Evolutionary conservation across 2,113 vertebrate species (phyloP), one percentile per base, ranked within the genome.

Genomic region (Actenoides lindsayi): DNA sequence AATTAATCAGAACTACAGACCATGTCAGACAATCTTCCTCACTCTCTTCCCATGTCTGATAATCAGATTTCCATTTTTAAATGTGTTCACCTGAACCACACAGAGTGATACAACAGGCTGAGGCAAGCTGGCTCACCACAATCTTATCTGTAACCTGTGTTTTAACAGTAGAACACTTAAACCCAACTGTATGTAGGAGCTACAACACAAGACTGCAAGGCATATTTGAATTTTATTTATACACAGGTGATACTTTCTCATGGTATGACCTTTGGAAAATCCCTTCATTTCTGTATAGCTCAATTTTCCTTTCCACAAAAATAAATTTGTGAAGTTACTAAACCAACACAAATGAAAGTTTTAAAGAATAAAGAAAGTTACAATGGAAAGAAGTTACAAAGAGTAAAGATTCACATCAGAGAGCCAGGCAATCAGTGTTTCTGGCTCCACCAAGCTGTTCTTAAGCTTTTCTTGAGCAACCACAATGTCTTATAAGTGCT

Each of bases 401-500:
- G 51, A 77, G 10, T 65, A 50, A 92, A 78, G 51, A 48, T 68
- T 39, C 54, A 56, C 28, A 85, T 48, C 35, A 87, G 77, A 89
- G 76, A 44, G 84, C 77, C 91, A 94, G 94, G 59, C 53, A 78
- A 87, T 71, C 70, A 73, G 56, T 28, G 53, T 69, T 95, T 87
- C 95, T 96, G 93, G 91, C 94, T 97, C 54, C 67, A 74, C 25
- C 44, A 65, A 94, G 69, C 48, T 59, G 54, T 44, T 95, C 74
- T 87, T 85, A 62, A 87, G 62, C 33, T 82, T 76, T 62, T 93
- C 87, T 96, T 96, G 69, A 93, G 91, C 78, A 96, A 91, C 70
- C 91, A 85, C 67, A 80, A 91, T 78, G 95, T 83, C 57, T 87
- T 57, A 23, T 76, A 25, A 50, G 48, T 85, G 70, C 84, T 87